These are phyloP conservation scores for Resseliella maxima DNA, from an alignment of 2,888 invertebrate genomes.

Conservation along the genomic window DNA sequence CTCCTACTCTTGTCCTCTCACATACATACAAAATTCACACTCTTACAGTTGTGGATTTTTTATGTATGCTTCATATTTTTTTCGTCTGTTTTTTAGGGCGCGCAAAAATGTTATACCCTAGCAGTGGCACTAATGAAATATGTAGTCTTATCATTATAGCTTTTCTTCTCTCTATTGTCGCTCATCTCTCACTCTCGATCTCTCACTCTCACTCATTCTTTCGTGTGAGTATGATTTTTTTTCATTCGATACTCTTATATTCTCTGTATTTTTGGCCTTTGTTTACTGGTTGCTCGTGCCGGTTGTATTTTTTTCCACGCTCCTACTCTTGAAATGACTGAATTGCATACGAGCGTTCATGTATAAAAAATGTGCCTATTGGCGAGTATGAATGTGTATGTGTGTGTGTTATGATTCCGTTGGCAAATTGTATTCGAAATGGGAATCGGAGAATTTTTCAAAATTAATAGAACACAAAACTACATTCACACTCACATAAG, in stretches of 20 bases:
- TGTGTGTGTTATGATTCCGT: neutral
- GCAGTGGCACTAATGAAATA: constrained; percentile 47
- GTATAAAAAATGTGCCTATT: neutral
- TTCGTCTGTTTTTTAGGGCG: constrained; percentile 51
- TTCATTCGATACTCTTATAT: constrained; percentile 8
- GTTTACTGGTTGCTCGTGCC: constrained; percentile 51
- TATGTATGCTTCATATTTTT: constrained; percentile 27
- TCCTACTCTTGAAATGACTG: constrained; percentile 21
- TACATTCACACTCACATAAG: neutral
- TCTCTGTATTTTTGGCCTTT: neutral
- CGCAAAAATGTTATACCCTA: constrained; percentile 46
- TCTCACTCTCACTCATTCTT: neutral
- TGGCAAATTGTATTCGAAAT: constrained; percentile 24
- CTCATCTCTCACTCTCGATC: neutral
- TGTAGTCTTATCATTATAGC: constrained; percentile 48
- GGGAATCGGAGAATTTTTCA: neutral
- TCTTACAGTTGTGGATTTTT: neutral
- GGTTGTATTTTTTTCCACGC: constrained; percentile 48
- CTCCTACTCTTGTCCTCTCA: neutral
- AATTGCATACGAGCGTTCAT: neutral
- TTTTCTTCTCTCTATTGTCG: constrained; percentile 6
- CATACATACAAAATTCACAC: neutral
- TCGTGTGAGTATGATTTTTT: neutral
- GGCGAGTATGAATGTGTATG: neutral
- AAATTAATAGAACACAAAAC: neutral